Percentiles rank a stretch among this genome's conserved stretches.
Conservation (phyloP, 2,113 vertebrate genomes). For the Electrona antarctica region DNA sequence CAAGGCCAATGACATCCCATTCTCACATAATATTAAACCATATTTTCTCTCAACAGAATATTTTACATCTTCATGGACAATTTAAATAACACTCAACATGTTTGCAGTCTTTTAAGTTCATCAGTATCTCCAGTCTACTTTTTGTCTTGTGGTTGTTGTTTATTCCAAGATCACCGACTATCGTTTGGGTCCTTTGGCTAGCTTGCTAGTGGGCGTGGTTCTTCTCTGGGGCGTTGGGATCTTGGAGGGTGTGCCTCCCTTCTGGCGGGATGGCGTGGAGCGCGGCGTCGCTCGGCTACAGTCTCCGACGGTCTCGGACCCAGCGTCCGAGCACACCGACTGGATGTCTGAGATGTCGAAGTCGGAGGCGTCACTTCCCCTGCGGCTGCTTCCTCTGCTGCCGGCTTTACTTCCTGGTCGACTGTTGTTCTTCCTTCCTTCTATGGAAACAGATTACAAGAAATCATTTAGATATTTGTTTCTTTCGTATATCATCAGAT, state of each 20-base stretch:
- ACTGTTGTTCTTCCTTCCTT: slow-evolving; percentile 84
- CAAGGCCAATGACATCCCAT: slow-evolving; percentile 94
- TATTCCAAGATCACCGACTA: slow-evolving; percentile 81
- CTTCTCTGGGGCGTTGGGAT: slow-evolving; percentile 94
- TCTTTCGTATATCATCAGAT: no score
- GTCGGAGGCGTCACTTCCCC: slow-evolving; percentile 96
- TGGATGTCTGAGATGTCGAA: slow-evolving; percentile 99
- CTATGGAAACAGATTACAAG: slow-evolving; percentile 64
- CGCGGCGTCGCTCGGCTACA: slow-evolving; percentile 82
- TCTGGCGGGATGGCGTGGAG: slow-evolving; percentile 84
- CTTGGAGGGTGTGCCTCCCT: slow-evolving; percentile 90
- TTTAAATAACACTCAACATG: slow-evolving; percentile 89
- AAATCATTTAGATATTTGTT: no score
- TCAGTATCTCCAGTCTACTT: slow-evolving; percentile 70
- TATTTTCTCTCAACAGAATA: slow-evolving; percentile 93
- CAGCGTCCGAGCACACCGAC: slow-evolving; percentile 90
- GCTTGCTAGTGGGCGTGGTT: slow-evolving; percentile 86
- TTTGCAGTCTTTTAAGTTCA: slow-evolving; percentile 77
- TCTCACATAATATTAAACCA: slow-evolving; percentile 90
- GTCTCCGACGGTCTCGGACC: slow-evolving; percentile 86
- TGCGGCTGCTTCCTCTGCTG: slow-evolving; percentile 94
- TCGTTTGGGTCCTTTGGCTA: slow-evolving; percentile 91
- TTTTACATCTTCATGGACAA: slow-evolving; percentile 93
- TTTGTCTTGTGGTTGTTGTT: slow-evolving; percentile 45
- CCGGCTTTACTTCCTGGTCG: slow-evolving; percentile 95